Evolutionary conservation across 2,113 vertebrate genomes (phyloP).

Genomic region (Himantopus leucocephalus): DNA sequence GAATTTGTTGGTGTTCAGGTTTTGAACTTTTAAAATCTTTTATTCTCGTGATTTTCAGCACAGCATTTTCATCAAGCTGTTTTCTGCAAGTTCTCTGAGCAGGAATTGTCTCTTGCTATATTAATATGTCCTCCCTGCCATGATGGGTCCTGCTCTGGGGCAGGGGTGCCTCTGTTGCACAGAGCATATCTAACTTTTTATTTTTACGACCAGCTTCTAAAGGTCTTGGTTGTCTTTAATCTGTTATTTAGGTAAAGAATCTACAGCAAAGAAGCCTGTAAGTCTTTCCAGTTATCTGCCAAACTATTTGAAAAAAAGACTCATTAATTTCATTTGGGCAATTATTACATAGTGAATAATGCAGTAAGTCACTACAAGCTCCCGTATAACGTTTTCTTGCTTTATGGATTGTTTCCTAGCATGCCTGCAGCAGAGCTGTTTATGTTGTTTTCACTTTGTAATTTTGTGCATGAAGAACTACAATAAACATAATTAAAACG

Average conservation of each 20-base stretch:
- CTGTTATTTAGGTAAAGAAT: conserved; percentile 3
- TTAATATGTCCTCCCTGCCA: background rate
- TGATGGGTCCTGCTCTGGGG: background rate
- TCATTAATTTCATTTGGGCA: conserved; percentile 48
- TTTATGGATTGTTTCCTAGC: conserved; percentile 53
- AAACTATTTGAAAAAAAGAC: conserved; percentile 52
- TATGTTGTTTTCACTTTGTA: conserved; percentile 46
- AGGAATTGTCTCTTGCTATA: background rate
- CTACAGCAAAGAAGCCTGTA: background rate
- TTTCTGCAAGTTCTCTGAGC: background rate
- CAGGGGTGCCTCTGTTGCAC: background rate
- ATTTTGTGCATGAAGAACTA: conserved; percentile 63
- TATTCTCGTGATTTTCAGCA: background rate
- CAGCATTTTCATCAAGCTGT: background rate
- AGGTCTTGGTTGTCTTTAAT: background rate
- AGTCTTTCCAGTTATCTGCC: conserved; percentile 28
- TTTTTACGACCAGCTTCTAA: background rate
- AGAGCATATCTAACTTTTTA: background rate
- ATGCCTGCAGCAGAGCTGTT: conserved; percentile 55
- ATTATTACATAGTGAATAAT: conserved; percentile 37
- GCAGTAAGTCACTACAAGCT: conserved; percentile 41
- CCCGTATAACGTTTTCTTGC: background rate
- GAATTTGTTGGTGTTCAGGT: background rate
- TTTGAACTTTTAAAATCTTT: background rate
- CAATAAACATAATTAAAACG: conserved; percentile 59